Percentiles rank a stretch among this genome's conserved stretches.
Conservation (phyloP, 2,888 invertebrate genomes). For the Nemotelus pantherinus region DNA sequence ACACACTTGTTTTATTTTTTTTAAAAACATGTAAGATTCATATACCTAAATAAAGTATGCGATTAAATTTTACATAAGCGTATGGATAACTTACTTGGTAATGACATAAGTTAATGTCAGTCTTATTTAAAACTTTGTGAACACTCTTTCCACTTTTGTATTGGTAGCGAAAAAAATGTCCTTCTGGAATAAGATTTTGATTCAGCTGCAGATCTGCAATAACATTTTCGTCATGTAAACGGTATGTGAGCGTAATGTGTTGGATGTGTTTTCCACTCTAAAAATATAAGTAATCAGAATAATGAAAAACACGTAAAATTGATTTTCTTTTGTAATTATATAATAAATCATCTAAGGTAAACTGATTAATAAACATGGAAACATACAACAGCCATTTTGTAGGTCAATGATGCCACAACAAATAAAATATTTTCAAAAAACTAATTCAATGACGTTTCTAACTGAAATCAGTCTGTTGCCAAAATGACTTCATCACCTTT, state of each 20-base stretch:
- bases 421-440: not conserved
- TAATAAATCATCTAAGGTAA: no score
- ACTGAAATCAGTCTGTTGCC: not conserved
- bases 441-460: not conserved
- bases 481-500: no score
- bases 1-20: not conserved
- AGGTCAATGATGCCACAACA: no score
- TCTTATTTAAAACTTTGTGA: slow-evolving; percentile 63
- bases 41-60: not conserved
- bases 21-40: not conserved
- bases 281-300: slow-evolving; percentile 43
- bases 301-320: not conserved
- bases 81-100: slow-evolving; percentile 60
- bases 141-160: slow-evolving; percentile 56
- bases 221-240: slow-evolving; percentile 73
- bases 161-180: slow-evolving; percentile 64
- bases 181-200: slow-evolving; percentile 61
- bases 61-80: not conserved
- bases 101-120: slow-evolving; percentile 64
- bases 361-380: no score
- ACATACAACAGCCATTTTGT: no score
- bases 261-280: slow-evolving; percentile 59
- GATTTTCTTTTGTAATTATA: no score
- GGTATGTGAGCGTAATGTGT: slow-evolving; percentile 70
- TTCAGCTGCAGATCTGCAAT: slow-evolving; percentile 64